Conservation (phyloP, 1,140 invertebrate species). For the Ostrea denselamellosa region DNA sequence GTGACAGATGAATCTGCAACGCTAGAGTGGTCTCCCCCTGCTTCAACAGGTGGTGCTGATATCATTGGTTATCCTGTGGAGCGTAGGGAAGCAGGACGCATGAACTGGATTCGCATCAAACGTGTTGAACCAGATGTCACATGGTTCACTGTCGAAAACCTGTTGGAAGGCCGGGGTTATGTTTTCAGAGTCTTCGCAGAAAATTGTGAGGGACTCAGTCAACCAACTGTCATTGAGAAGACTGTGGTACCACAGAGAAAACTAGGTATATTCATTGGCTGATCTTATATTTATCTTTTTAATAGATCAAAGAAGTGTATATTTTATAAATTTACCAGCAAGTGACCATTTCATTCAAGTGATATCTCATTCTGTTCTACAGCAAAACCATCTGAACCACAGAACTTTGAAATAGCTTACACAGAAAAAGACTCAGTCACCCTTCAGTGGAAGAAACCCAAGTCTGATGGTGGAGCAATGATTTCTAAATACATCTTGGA, state of each 20-base stretch:
- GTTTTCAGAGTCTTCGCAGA: conserved; percentile 96
- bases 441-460: conserved; percentile 75
- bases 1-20: conserved; percentile 72
- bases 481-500: conserved; percentile 76
- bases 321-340: not conserved
- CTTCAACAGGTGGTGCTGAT: conserved; percentile 97
- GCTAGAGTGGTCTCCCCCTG: conserved; percentile 92
- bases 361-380: conserved; percentile 62
- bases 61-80: conserved; percentile 95
- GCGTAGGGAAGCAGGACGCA: conserved; percentile 85
- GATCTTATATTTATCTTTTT: not conserved
- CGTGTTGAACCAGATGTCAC: conserved; percentile 64
- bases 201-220: conserved; percentile 90
- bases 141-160: conserved; percentile 74
- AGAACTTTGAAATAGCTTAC: conserved; percentile 86
- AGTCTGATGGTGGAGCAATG: conserved; percentile 74
- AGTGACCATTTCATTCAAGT: not conserved
- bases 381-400: conserved; percentile 93
- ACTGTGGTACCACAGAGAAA: conserved; percentile 80
- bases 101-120: conserved; percentile 80
- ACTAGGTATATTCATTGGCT: conserved; percentile 63
- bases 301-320: not conserved
- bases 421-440: conserved; percentile 78
- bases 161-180: conserved; percentile 96
- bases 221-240: conserved; percentile 67